Conservation (phyloP, 1,140 invertebrate genomes). For the Lepidotrigona ventralis region DNA sequence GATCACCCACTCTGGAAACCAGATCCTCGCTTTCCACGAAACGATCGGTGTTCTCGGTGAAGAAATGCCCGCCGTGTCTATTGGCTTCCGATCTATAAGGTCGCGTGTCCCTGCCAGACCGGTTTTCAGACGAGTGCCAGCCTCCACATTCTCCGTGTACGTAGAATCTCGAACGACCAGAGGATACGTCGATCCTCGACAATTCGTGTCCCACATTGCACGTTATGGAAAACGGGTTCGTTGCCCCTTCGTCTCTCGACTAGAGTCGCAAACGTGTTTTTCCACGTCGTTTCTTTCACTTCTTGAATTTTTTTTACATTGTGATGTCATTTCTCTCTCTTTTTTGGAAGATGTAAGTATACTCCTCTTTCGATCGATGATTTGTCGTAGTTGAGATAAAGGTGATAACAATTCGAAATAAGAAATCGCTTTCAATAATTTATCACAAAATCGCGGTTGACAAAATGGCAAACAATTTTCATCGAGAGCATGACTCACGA, state of each 20-base stretch:
- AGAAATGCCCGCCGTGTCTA: not conserved
- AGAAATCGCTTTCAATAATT: no score
- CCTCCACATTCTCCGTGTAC: not conserved
- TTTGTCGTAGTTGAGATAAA: no score
- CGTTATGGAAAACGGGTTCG: constrained; percentile 19
- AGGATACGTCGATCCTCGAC: constrained; percentile 8
- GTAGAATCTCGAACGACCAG: not conserved
- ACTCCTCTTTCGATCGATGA: no score
- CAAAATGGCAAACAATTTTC: no score
- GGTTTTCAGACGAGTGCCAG: constrained; percentile 35
- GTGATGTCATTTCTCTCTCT: no score
- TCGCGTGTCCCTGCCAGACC: constrained; percentile 40
- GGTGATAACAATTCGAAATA: no score
- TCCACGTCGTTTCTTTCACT: no score
- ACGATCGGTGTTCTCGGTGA: not conserved
- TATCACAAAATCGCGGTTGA: no score
- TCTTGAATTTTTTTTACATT: no score
- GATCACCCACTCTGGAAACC: constrained; percentile 9
- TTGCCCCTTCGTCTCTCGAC: not conserved
- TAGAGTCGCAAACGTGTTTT: not conserved
- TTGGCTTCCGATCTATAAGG: constrained; percentile 38
- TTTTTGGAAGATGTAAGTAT: no score
- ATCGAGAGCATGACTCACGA: no score
- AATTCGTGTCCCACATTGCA: constrained; percentile 32
- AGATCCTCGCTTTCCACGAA: constrained; percentile 46